Conservation (phyloP, 2,888 invertebrate species). For the Chesias legatella region DNA sequence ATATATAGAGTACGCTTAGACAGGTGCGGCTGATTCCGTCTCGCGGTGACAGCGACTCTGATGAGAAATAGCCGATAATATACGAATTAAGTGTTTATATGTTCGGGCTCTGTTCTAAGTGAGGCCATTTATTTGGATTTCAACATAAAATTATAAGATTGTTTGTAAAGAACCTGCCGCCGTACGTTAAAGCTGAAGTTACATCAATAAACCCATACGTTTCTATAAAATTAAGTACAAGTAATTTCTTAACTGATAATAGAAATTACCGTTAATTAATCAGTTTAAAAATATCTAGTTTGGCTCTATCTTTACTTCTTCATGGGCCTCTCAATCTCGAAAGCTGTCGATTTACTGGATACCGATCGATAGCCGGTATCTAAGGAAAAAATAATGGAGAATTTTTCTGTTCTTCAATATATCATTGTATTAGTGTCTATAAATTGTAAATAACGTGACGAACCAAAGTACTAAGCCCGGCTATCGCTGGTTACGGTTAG, state of each 20-base stretch:
- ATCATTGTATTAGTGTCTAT: too few relatives aligned
- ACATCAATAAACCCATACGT: too few relatives aligned
- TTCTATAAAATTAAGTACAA: too few relatives aligned
- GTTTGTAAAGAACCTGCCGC: conserved; percentile 7
- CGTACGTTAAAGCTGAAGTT: background rate
- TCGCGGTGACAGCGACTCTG: conserved; percentile 40
- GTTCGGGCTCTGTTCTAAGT: conserved; percentile 49
- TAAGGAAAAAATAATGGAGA: too few relatives aligned
- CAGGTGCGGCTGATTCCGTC: conserved; percentile 42
- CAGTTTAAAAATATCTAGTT: too few relatives aligned
- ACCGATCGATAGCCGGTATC: too few relatives aligned
- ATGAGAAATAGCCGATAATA: conserved; percentile 58
- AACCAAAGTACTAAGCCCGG: conserved; percentile 9
- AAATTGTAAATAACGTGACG: background rate
- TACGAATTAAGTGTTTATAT: conserved; percentile 58
- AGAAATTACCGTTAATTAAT: too few relatives aligned
- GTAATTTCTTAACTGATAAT: too few relatives aligned
- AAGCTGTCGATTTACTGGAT: too few relatives aligned
- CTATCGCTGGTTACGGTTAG: conserved; percentile 23
- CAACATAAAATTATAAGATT: conserved; percentile 20
- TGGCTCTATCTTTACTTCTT: too few relatives aligned
- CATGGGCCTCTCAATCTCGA: too few relatives aligned
- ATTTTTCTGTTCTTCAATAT: too few relatives aligned
- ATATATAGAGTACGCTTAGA: conserved; percentile 50
- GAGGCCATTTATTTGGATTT: conserved; percentile 53